Percentiles rank a stretch among this genome's conserved stretches.
Conservation (phyloP, 2,113 vertebrate species). For the Pogonocichla stellata region DNA sequence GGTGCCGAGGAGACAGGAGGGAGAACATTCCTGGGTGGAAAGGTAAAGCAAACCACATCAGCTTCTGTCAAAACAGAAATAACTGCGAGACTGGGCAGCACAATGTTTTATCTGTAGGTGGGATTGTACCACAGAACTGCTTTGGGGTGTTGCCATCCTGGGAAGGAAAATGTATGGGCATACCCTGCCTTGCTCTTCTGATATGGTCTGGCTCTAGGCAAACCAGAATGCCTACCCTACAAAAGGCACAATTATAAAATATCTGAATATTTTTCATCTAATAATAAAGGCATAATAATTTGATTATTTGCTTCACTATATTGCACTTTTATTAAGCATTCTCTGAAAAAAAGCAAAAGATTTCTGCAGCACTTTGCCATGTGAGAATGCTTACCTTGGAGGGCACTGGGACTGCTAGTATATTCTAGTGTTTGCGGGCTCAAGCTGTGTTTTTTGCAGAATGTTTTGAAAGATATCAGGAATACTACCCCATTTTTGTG, state of each 20-base stretch:
- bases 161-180: not conserved
- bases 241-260: slow-evolving; percentile 33
- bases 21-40: not conserved
- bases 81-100: not conserved
- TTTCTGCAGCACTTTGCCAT: not conserved
- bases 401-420: slow-evolving; percentile 38
- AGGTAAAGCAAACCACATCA: not conserved
- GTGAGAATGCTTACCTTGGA: slow-evolving; percentile 6
- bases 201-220: not conserved
- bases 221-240: not conserved
- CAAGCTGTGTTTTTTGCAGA: not conserved
- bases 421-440: not conserved
- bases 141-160: not conserved
- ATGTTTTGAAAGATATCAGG: not conserved
- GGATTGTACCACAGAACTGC: not conserved
- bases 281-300: not conserved
- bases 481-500: not conserved
- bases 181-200: not conserved
- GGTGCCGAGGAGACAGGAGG: not conserved
- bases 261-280: not conserved
- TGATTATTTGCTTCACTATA: not conserved
- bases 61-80: not conserved
- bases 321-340: slow-evolving; percentile 45
- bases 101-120: not conserved
- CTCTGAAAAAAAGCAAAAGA: not conserved